Evolutionary conservation across 35 echinoderm and acorn worm species (phyloP), one percentile per base, ranked within the genome.

Genomic region (Eucidaris tribuloides): DNA sequence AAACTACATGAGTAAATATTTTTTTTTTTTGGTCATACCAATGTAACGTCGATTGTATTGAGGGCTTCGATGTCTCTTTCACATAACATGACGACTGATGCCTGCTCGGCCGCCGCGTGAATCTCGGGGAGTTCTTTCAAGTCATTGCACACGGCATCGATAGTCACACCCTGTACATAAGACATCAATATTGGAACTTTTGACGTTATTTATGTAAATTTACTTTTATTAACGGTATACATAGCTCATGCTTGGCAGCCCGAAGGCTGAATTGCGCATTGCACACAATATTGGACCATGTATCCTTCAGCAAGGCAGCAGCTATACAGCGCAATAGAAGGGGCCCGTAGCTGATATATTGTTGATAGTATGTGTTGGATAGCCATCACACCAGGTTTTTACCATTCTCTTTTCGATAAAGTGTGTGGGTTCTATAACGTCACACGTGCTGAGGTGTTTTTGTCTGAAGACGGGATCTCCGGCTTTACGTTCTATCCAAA

Each of bases 111-210:
- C 41, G 60, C 58, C 25, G 33, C 40, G 25, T 88, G 77, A 15
- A 79, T 42, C 31, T 77, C 54, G 7, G 85, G 45, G 14, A 88
- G 30, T 45, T 88, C 39, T 30, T 77, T 41, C 1, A 88, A 58
- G 35, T 81, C 29, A 15, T 45, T n/a, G 34, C 85, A 88, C 11
- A 88, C 76, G 40, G 78, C 44, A 38, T 88, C 85, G 62, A 88
- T 63, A 20, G 85, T 80, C 22, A 88, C 68, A 29, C 85, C 85
- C 85, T 88, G 74, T 24, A 49, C 28, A 42, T 11, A 45, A 27
- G 18, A 11, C 68, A 56, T 39, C 14, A 17, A 45, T 5, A 79
- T 23, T 20, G 4, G 42, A 50, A 56, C 28, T 56, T 52, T 11
- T 52, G 48, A 52, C 48, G 9, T 11, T 11, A 52, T 52, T 52